Base-by-base conservation (phyloP, 2,797 vertebrate genomes). In the Ptychadena robeensis region DNA sequence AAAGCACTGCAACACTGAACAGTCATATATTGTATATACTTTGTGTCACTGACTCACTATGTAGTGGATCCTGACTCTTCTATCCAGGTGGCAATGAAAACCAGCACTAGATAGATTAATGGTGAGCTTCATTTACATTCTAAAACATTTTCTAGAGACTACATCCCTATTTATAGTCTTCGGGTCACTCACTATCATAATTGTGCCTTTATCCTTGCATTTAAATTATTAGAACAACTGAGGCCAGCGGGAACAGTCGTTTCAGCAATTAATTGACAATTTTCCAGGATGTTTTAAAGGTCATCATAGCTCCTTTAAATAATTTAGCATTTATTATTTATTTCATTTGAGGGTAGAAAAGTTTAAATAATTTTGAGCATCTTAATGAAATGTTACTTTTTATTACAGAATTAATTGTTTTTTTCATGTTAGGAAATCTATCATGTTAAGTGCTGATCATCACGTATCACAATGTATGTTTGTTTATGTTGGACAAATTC, bases 141-240 rank as follows among this genome's bases (percentile, higher is more conserved):
- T 34, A 80, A 22, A 40, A 28, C 70, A 31, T 61, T 65, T 37
- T 65, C 69, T 22, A 73, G 57, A 48, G 38, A 73, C 30, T 12
- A 22, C 70, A 44, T 79, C 34, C 9, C 66, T 32, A 79, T 79
- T 37, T 79, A 48, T 53, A 59, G 64, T 22, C 76, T 68, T 63
- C 80, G 73, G 82, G 79, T 72, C 70, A 68, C 7, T 22, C 18
- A 53, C 9, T 73, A 79, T 79, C 37, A 84, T 79, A 83, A 84
- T 80, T 73, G 71, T 67, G 67, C 71, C 59, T 84, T 75, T 84
- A 80, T 80, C 64, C 53, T 18, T 64, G 48, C 35, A 75, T 84
- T 74, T 73, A 80, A 7, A 84, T 80, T 74, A 84, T 63, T 34
- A 31, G 63, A 32, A 63, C 44, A 65, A 32, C 53, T 48, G 48